phyloP scores from a whole-genome alignment of 2,113 vertebrate genomes.

The Rhynchomys soricoides region DNA sequence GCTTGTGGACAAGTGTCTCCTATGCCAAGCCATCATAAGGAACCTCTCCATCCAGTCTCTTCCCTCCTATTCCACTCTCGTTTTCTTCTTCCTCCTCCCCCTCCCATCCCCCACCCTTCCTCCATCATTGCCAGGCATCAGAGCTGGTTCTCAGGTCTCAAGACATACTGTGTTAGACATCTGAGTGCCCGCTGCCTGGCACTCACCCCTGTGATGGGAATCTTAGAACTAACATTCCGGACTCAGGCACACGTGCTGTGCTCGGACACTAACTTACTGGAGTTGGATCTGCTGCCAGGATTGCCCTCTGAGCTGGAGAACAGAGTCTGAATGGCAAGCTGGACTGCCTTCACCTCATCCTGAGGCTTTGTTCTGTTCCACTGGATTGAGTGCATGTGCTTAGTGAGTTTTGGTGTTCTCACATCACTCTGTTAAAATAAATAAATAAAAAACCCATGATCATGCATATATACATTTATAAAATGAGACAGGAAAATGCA shows the following conservation, averaged over 20 bases:
- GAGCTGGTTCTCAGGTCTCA: not conserved
- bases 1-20: not conserved
- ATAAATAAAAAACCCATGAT: not conserved
- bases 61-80: not conserved
- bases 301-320: slow-evolving; percentile 85
- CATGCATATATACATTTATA: not conserved
- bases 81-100: not conserved
- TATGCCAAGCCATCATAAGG: not conserved
- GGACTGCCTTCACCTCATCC: slow-evolving; percentile 92
- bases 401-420: slow-evolving; percentile 92
- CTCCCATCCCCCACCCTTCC: not conserved
- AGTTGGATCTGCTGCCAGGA: slow-evolving; percentile 87
- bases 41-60: not conserved
- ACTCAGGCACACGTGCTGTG: too few species aligned
- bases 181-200: not conserved
- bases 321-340: slow-evolving; percentile 91
- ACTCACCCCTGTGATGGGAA: not conserved
- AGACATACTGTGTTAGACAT: not conserved
- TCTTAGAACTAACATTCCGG: not conserved
- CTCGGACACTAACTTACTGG: slow-evolving; percentile 84
- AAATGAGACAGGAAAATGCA: not conserved
- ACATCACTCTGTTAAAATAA: slow-evolving; percentile 90
- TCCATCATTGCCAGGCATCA: not conserved
- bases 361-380: slow-evolving; percentile 88
- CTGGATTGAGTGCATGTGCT: slow-evolving; percentile 88